These are phyloP conservation scores for Euphydryas editha DNA, from an alignment of 2,888 invertebrate species.

Conservation along the genomic window DNA sequence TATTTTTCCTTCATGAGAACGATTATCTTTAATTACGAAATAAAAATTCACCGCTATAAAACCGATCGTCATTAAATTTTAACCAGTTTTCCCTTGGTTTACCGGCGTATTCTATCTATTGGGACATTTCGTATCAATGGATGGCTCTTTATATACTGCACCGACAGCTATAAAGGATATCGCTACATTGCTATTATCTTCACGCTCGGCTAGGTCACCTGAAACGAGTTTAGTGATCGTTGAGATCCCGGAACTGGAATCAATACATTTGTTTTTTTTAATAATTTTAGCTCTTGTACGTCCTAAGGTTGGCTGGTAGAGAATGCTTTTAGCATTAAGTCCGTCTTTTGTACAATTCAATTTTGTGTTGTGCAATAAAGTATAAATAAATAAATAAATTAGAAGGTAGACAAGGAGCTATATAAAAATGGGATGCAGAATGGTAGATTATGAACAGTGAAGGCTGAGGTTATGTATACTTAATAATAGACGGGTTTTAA, in stretches of 20 bases:
- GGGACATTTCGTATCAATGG: not conserved
- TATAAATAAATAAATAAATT: no score
- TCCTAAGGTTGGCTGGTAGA: no score
- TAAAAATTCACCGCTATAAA: not conserved
- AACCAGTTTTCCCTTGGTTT: slow-evolving; percentile 5
- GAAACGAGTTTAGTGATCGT: slow-evolving; percentile 31
- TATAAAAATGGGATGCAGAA: no score
- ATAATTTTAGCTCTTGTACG: no score
- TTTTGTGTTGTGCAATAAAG: no score
- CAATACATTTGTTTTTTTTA: not conserved
- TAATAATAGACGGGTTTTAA: no score
- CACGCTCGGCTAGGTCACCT: slow-evolving; percentile 32
- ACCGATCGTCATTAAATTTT: not conserved
- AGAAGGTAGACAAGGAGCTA: no score
- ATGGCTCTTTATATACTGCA: slow-evolving; percentile 12
- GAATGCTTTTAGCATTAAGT: no score
- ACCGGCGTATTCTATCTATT: slow-evolving; percentile 1
- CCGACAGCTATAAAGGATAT: slow-evolving; percentile 36
- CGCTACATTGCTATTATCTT: slow-evolving; percentile 37
- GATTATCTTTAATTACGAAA: not conserved
- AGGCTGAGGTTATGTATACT: no score
- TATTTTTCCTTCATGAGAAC: no score
- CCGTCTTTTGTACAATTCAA: no score
- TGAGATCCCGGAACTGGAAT: slow-evolving; percentile 19
- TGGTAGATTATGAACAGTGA: no score